Evolutionary conservation across 2,797 vertebrate genomes (phyloP).

Genomic region (Sebastes vulpes): DNA sequence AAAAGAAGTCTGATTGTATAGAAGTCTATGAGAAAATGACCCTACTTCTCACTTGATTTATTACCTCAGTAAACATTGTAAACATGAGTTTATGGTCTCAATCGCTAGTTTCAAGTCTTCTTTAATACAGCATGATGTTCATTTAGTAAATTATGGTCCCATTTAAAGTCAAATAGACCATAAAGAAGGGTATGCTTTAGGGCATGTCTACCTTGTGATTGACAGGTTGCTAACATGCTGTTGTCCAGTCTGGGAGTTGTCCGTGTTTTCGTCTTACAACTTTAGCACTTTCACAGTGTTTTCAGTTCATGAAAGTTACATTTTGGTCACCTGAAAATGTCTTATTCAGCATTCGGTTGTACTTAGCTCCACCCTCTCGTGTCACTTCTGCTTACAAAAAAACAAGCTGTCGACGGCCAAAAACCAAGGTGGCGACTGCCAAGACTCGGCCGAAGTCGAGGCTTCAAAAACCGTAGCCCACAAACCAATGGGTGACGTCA

Average conservation of each 20-base stretch:
- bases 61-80: neutral
- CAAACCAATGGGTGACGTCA: no score
- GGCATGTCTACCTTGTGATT: neutral
- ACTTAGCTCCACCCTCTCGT: fast-evolving
- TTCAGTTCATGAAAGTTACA: neutral
- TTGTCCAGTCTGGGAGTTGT: neutral
- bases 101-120: neutral
- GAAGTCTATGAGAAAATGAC: neutral
- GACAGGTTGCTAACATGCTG: neutral
- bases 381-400: neutral
- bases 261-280: fast-evolving
- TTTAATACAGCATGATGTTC: neutral
- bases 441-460: no score
- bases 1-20: neutral
- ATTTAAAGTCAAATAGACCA: neutral
- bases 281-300: no score
- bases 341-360: neutral
- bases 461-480: no score
- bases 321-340: neutral
- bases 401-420: fast-evolving
- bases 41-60: neutral
- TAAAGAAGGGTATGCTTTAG: neutral
- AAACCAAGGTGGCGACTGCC: no score
- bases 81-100: neutral
- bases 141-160: neutral